phyloP scores from a whole-genome alignment of 2,113 vertebrate genomes.

The Macrotis lagotis region DNA sequence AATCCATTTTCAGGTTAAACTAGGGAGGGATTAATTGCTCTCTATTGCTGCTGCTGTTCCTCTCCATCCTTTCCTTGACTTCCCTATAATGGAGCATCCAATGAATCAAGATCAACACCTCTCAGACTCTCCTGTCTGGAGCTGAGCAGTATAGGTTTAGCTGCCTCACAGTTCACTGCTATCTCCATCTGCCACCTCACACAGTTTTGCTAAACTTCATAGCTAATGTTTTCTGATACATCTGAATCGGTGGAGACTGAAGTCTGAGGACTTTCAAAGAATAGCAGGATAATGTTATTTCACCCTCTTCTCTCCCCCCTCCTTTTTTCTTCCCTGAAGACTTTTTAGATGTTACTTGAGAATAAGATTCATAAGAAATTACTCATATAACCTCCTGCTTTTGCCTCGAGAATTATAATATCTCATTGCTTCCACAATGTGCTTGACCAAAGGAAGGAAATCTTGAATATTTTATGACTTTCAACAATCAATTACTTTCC shows the following conservation, averaged over 20 bases:
- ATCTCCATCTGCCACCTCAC: neutral
- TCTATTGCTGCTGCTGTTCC: neutral
- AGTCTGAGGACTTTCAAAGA: constrained; percentile 59
- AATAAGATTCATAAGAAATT: constrained; percentile 49
- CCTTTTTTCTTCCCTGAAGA: constrained; percentile 47
- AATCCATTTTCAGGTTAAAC: neutral
- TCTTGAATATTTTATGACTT: constrained; percentile 41
- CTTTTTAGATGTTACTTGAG: constrained; percentile 68
- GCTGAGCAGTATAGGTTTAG: neutral
- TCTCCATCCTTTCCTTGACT: neutral
- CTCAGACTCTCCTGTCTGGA: neutral
- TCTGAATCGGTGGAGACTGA: constrained; percentile 50
- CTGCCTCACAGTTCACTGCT: constrained; percentile 14
- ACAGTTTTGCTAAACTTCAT: constrained; percentile 4
- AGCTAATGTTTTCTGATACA: constrained; percentile 42
- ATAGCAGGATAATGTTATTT: constrained; percentile 17
- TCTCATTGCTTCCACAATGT: constrained; percentile 51
- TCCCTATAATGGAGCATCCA: neutral
- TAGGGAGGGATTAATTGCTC: neutral
- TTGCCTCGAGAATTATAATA: constrained; percentile 6
- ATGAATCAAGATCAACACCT: neutral
- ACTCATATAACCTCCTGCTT: constrained; percentile 38
- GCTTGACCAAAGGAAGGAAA: constrained; percentile 31
- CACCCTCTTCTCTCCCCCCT: constrained; percentile 23
- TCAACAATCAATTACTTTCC: constrained; percentile 36